phyloP scores from a whole-genome alignment of 92 coral and sea anemone genomes.

The Phymanthus crucifer region DNA sequence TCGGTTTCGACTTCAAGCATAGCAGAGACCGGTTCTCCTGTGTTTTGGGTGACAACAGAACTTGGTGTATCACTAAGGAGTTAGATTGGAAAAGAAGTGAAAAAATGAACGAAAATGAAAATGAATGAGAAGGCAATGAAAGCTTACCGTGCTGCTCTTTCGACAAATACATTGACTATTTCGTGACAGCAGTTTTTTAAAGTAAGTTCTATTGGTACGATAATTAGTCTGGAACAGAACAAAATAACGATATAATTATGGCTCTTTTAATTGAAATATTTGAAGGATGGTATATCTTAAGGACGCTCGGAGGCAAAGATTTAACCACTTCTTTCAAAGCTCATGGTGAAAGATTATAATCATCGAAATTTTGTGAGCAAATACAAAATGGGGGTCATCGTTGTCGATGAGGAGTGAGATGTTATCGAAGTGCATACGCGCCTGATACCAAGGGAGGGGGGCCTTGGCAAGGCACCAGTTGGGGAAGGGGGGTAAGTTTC shows the following conservation, averaged over 20 bases:
- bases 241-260: neutral
- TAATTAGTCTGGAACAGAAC: slow-evolving; percentile 57
- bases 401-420: no score
- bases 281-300: no score
- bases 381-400: no score
- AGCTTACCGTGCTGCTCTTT: slow-evolving; percentile 57
- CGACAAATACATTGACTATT: slow-evolving; percentile 71
- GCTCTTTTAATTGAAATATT: neutral
- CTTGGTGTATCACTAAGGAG: slow-evolving; percentile 6
- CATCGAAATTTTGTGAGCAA: no score
- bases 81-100: neutral
- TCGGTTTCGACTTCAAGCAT: slow-evolving; percentile 47
- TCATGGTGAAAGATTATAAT: no score
- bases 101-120: neutral
- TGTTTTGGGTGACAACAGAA: slow-evolving; percentile 10
- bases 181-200: slow-evolving; percentile 73
- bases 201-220: slow-evolving; percentile 64
- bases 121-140: neutral
- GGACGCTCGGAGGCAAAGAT: no score
- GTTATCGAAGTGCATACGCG: no score
- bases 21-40: slow-evolving; percentile 18
- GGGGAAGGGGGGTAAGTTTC: no score
- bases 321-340: no score
- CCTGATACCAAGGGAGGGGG: no score
- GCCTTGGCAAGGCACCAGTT: no score